Conservation (phyloP, 1,140 invertebrate species). For the Drosophila baimaii region DNA sequence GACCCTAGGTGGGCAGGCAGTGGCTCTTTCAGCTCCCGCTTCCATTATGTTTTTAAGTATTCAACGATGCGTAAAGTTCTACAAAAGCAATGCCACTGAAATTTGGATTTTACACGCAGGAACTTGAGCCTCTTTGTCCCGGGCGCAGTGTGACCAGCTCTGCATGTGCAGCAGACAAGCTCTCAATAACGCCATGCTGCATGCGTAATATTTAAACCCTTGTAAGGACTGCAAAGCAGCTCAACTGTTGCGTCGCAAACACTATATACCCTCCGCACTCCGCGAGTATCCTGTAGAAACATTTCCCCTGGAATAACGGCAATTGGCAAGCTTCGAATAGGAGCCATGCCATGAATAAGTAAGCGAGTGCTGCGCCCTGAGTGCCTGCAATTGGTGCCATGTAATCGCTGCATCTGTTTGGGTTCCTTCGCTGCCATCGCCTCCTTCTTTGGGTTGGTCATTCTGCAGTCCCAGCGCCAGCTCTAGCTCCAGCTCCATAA, state of each 20-base stretch:
- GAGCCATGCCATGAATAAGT: constrained; percentile 47
- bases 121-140: too few species aligned
- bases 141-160: not conserved
- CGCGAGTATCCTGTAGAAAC: not conserved
- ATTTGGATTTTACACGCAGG: too few species aligned
- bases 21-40: too few species aligned
- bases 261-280: not conserved
- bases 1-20: too few species aligned
- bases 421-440: constrained; percentile 1
- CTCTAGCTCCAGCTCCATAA: constrained; percentile 9
- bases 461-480: not conserved
- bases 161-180: not conserved
- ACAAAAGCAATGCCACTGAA: too few species aligned
- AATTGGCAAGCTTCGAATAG: constrained; percentile 40
- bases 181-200: too few species aligned
- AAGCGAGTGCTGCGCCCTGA: constrained; percentile 27
- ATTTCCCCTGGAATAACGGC: constrained; percentile 27
- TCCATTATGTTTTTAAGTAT: too few species aligned
- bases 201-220: too few species aligned
- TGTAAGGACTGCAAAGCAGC: too few species aligned
- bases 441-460: constrained; percentile 8
- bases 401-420: constrained; percentile 35
- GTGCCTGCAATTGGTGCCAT: constrained; percentile 44
- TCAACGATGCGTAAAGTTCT: too few species aligned
- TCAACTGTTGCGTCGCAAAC: not conserved